A percentile compares a stretch with the other conserved stretches of the same genome.
These are phyloP conservation scores for Notarius lentiginosus DNA, from an alignment of 2,113 vertebrate species.

Conservation along the genomic window DNA sequence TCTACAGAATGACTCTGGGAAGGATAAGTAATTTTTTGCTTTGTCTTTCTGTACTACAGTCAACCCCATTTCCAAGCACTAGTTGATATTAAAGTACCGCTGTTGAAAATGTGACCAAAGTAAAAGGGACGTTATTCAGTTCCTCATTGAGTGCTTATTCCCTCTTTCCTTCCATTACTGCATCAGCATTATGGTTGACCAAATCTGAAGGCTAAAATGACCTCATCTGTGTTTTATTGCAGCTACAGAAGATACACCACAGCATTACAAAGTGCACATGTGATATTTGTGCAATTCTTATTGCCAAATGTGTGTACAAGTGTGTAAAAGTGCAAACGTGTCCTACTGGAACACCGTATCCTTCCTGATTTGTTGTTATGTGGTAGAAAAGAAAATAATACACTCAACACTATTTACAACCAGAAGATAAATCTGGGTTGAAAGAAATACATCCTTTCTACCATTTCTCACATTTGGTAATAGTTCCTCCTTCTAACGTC, in stretches of 20 bases:
- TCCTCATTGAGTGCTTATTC: not conserved
- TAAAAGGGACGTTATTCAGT: not conserved
- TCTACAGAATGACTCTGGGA: not conserved
- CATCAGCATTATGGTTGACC: not conserved
- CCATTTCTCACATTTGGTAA: not conserved
- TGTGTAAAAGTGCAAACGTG: slow-evolving; percentile 15
- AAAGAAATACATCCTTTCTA: not conserved
- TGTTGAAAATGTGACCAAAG: not conserved
- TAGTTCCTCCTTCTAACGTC: not conserved
- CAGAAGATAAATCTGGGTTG: not conserved
- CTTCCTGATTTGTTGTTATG: slow-evolving; percentile 17
- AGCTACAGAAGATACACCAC: slow-evolving; percentile 4
- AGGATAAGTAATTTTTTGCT: not conserved
- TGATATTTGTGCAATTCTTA: slow-evolving; percentile 49
- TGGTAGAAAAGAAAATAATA: not conserved
- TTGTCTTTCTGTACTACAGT: not conserved
- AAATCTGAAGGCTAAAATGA: not conserved
- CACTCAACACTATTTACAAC: not conserved
- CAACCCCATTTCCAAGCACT: not conserved
- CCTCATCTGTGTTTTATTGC: not conserved
- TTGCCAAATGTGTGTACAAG: slow-evolving; percentile 28
- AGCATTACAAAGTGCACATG: slow-evolving; percentile 37
- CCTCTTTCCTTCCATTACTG: slow-evolving; percentile 9
- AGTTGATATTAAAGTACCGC: not conserved
- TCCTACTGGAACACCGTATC: slow-evolving; percentile 15